Conservation (phyloP, 2,113 vertebrate genomes). For the Abramis brama region DNA sequence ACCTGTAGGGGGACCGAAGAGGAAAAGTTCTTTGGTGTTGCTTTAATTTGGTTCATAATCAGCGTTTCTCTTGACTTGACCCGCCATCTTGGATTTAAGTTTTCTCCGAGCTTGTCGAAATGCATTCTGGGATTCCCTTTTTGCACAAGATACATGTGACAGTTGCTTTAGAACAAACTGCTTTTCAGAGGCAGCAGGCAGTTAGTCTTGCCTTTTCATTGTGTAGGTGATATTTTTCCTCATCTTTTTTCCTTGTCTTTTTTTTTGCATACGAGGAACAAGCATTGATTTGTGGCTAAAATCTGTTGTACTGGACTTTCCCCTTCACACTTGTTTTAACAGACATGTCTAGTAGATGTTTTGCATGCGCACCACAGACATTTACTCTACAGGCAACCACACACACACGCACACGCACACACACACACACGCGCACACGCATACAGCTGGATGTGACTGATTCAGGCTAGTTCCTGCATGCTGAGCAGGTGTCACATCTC, state of each 20-base stretch:
- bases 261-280: not conserved
- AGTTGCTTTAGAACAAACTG: not conserved
- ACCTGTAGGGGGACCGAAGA: too few species aligned
- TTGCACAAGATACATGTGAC: not conserved
- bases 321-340: not conserved
- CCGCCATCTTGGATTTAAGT: not conserved
- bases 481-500: slow-evolving; percentile 56
- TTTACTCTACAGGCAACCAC: not conserved
- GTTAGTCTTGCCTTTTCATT: not conserved
- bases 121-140: not conserved
- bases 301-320: slow-evolving; percentile 14
- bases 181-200: not conserved
- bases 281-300: slow-evolving; percentile 29
- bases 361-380: slow-evolving; percentile 7
- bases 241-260: not conserved
- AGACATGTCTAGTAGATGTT: slow-evolving; percentile 8
- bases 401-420: not conserved
- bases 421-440: slow-evolving; percentile 24
- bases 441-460: slow-evolving; percentile 22
- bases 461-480: slow-evolving; percentile 14
- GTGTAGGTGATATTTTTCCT: not conserved
- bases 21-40: too few species aligned
- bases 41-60: not conserved
- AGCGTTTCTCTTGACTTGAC: not conserved
- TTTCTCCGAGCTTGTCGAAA: not conserved